Evolutionary conservation across 1,140 invertebrate genomes (phyloP).

Genomic region (Pseudomyrmex concolor): DNA sequence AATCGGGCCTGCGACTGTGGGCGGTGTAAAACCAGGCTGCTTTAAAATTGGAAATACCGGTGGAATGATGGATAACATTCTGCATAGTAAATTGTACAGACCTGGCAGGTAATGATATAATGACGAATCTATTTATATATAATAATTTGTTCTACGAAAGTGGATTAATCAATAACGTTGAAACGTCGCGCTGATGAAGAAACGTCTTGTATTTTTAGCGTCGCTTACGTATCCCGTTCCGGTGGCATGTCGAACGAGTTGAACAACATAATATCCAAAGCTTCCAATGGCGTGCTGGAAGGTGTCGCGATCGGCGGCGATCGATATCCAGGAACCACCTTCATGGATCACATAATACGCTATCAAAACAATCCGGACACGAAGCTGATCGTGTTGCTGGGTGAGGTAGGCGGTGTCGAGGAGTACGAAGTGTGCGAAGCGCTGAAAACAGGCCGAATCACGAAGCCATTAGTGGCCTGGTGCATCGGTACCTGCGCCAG

Average conservation of each 20-base stretch:
- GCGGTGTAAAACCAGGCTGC: slow-evolving; percentile 99
- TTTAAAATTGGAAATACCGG: slow-evolving; percentile 99
- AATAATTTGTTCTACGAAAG: not conserved
- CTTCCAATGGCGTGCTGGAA: slow-evolving; percentile 98
- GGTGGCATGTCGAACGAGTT: slow-evolving; percentile 99
- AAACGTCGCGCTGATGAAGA: not conserved
- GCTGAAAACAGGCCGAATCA: slow-evolving; percentile 92
- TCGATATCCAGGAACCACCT: slow-evolving; percentile 98
- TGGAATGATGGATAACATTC: slow-evolving; percentile 99
- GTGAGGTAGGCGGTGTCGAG: slow-evolving; percentile 99
- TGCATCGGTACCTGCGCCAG: slow-evolving; percentile 97
- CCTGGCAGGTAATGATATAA: slow-evolving; percentile 89
- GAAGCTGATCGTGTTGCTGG: slow-evolving; percentile 98
- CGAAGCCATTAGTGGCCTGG: slow-evolving; percentile 98
- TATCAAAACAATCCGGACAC: slow-evolving; percentile 91
- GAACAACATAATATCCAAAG: slow-evolving; percentile 99
- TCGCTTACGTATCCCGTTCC: slow-evolving; percentile 98
- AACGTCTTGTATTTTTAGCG: slow-evolving; percentile 87
- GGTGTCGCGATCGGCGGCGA: slow-evolving; percentile 99
- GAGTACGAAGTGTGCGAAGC: slow-evolving; percentile 98
- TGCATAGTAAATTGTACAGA: slow-evolving; percentile 98
- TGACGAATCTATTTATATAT: slow-evolving; percentile 43
- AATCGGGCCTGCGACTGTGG: slow-evolving; percentile 96
- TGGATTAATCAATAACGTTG: not conserved
- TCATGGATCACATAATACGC: slow-evolving; percentile 98